Base-by-base conservation (phyloP, 2,888 invertebrate species). In the Cantharis lateralis region DNA sequence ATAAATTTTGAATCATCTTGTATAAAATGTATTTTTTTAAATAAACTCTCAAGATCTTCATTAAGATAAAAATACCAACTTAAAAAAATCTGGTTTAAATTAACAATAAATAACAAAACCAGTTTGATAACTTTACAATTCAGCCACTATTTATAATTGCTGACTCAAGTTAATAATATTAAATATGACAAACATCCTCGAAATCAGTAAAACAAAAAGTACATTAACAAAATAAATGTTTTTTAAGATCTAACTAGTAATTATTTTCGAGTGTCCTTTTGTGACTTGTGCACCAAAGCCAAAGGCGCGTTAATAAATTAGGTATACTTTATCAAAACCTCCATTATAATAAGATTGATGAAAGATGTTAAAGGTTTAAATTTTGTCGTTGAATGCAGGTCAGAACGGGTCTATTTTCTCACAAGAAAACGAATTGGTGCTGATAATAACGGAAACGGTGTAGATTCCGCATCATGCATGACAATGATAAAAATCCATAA, bases 401-500 rank as follows among this genome's bases (percentile, higher is more conserved):
- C 62, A 62, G 61, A 15, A 48, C 32, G 10, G 15, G 13, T 63
- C 70, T 70, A 70, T 69, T 75, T 71, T 75, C 75, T 75, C 75
- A 75, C 75, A 64, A 62, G 26, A 62, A 66, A 20, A 24, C 28
- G 68, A 26, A 61, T 62, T n/a, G 63, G 28, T 70, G 64, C 18
- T 74, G 69, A 74, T 69, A 74, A 63, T 69, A 74, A 75, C 75
- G 71, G 71, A 75, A 71, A 75, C 71, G 71, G 71, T 75, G 75
- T 71, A 71, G 66, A 71, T 66, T 48, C 13, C 13, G 68, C 66
- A 62, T 62, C 48, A 68, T 71, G 75, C 75, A 68, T 71, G 68
- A 71, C 71, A 75, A 75, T 71, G 70, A 32, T 69, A 28, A 69
- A 74, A 79, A 78, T 74, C 71, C 77, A 80, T 80, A 80, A 80